Percentiles rank a stretch among this genome's conserved stretches.
These are phyloP conservation scores for Cryptoblepharus egeriae DNA, from an alignment of 2,797 vertebrate genomes.

Conservation along the genomic window DNA sequence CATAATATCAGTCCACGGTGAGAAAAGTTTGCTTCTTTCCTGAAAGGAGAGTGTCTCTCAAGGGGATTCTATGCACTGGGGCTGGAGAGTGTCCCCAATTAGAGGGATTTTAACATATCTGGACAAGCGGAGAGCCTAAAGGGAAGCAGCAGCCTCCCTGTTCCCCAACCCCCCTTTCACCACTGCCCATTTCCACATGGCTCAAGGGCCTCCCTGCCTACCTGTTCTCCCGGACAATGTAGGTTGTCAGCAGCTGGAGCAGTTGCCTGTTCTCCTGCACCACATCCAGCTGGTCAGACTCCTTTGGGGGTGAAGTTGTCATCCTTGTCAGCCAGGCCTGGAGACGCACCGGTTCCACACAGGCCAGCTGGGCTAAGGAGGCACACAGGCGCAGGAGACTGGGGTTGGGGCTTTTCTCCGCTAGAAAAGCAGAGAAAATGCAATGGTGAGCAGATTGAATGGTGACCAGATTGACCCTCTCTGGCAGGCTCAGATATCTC, in stretches of 20 bases:
- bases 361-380: conserved; percentile 95
- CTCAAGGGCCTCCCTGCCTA: conserved; percentile 23
- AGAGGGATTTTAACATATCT: too few species aligned
- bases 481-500: neutral
- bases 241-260: conserved; percentile 92
- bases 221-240: conserved; percentile 96
- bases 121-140: too few species aligned
- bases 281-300: conserved; percentile 93
- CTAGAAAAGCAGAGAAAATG: conserved; percentile 65
- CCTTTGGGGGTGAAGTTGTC: conserved; percentile 93
- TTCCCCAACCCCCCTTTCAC: too few species aligned
- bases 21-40: too few species aligned
- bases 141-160: too few species aligned
- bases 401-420: conserved; percentile 97
- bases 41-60: too few species aligned
- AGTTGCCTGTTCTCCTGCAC: conserved; percentile 98
- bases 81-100: too few species aligned
- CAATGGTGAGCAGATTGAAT: rapidly evolving
- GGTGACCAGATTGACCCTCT: rapidly evolving
- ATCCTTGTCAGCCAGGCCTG: conserved; percentile 97
- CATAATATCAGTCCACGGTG: too few species aligned
- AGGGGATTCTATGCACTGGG: too few species aligned
- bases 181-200: too few species aligned
- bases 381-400: conserved; percentile 93
- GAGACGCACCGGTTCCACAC: conserved; percentile 89